Evolutionary conservation across 2,113 vertebrate genomes (phyloP).

Genomic region (cattle (Bos taurus)): DNA sequence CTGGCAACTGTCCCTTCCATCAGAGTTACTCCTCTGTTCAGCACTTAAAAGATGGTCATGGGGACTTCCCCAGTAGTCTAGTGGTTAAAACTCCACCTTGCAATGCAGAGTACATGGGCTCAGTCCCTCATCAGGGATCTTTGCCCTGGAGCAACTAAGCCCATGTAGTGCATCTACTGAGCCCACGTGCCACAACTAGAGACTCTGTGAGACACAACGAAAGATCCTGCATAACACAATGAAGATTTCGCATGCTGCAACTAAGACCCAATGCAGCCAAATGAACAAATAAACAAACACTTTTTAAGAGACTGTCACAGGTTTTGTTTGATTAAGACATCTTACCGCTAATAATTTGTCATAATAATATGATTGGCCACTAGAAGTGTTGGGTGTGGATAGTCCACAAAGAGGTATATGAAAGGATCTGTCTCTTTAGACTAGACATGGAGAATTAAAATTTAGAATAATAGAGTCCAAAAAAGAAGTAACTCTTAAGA

Average conservation of each 20-base stretch:
- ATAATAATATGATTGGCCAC: not conserved
- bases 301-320: not conserved
- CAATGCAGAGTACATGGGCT: not conserved
- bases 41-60: not conserved
- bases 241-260: not conserved
- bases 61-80: not conserved
- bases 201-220: not conserved
- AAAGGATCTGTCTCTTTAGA: not conserved
- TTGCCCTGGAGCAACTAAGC: not conserved
- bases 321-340: not conserved
- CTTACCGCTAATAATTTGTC: not conserved
- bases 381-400: not conserved
- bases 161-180: not conserved
- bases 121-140: not conserved
- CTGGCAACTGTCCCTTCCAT: not conserved
- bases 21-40: not conserved
- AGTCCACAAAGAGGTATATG: not conserved
- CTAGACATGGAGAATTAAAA: not conserved
- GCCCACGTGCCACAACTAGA: not conserved
- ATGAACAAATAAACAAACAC: not conserved
- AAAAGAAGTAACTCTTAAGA: not conserved
- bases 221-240: not conserved
- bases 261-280: not conserved
- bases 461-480: not conserved
- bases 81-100: not conserved